phyloP scores from a whole-genome alignment of 2,113 vertebrate genomes.

The Peromyscus leucopus region DNA sequence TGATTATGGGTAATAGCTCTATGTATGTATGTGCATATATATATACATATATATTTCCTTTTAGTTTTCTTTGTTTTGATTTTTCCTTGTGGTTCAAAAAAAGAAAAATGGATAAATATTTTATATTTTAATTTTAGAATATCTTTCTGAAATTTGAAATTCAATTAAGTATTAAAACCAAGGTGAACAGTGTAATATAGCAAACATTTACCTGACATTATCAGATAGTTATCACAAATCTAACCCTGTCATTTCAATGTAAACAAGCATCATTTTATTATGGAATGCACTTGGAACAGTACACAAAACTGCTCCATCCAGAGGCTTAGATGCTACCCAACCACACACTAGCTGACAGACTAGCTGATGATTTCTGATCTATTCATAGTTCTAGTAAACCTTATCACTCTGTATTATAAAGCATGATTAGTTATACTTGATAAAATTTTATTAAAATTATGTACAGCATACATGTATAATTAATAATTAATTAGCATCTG shows the following conservation, averaged over 20 bases:
- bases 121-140: neutral
- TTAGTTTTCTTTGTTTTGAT: neutral
- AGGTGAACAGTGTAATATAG: neutral
- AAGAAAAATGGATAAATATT: neutral
- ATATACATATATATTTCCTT: neutral
- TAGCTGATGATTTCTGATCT: neutral
- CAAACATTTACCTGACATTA: neutral
- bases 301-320: no score
- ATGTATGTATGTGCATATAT: neutral
- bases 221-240: neutral
- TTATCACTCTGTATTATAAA: neutral
- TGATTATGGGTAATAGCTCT: neutral
- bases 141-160: conserved; percentile 5
- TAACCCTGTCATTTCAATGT: neutral
- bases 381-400: neutral
- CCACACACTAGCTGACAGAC: neutral
- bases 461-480: neutral
- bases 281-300: neutral
- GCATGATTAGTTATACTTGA: neutral
- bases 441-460: neutral
- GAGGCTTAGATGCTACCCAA: neutral
- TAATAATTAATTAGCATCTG: neutral
- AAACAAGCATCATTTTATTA: neutral
- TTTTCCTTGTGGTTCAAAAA: neutral
- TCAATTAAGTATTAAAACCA: neutral